A percentile compares a stretch with the other conserved stretches of the same genome.
Conservation (phyloP, 2,888 invertebrate species). For the Apamea sordens region DNA sequence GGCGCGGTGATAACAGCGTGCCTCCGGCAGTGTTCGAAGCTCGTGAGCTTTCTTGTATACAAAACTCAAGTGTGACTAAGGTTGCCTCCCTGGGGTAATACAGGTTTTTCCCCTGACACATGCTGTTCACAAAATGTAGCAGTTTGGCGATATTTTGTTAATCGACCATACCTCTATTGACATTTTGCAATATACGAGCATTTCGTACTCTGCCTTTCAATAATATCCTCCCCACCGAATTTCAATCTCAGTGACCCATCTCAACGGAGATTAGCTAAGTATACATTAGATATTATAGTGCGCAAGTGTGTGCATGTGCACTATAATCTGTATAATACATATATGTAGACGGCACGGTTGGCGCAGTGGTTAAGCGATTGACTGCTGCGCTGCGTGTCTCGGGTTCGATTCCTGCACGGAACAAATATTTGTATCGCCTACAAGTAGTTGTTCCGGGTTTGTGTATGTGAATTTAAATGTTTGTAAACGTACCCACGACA, state of each 20-base stretch:
- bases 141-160: not conserved
- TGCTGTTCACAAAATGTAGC: not conserved
- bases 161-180: not conserved
- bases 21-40: not conserved
- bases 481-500: too few relatives aligned
- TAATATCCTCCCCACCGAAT: not conserved
- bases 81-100: not conserved
- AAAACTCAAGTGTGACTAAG: conserved; percentile 3
- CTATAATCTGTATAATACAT: not conserved
- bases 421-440: too few relatives aligned
- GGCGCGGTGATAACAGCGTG: not conserved
- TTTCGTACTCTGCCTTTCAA: not conserved
- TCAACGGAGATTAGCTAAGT: not conserved
- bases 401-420: too few relatives aligned
- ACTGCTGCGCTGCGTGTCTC: too few relatives aligned
- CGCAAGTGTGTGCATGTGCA: not conserved
- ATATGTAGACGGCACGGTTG: too few relatives aligned
- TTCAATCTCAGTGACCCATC: not conserved
- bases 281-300: too few relatives aligned
- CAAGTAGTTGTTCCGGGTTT: too few relatives aligned
- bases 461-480: too few relatives aligned
- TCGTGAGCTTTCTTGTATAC: not conserved
- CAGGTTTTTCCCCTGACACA: not conserved
- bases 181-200: not conserved
- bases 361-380: too few relatives aligned